These are phyloP conservation scores for Linnaemya tessellans DNA, from an alignment of 2,888 invertebrate genomes.

Conservation along the genomic window DNA sequence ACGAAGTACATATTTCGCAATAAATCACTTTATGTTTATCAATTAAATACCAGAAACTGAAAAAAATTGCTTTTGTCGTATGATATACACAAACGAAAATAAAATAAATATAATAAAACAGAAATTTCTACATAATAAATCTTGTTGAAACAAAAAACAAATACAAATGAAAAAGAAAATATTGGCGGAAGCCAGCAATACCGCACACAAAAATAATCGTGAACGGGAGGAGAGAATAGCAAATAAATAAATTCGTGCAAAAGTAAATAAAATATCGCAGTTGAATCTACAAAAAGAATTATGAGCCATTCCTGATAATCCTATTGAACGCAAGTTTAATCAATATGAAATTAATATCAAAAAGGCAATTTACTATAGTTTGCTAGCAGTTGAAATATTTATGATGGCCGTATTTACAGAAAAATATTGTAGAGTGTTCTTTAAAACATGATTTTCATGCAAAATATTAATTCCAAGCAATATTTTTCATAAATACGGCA, in stretches of 20 bases:
- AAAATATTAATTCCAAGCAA: too few species aligned
- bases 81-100: slow-evolving; percentile 39
- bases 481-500: too few species aligned
- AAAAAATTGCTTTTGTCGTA: slow-evolving; percentile 47
- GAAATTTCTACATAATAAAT: slow-evolving; percentile 56
- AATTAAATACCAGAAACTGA: slow-evolving; percentile 63
- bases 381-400: background rate
- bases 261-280: slow-evolving; percentile 12
- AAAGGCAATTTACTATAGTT: background rate
- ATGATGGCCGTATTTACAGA: too few species aligned
- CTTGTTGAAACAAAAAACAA: slow-evolving; percentile 42
- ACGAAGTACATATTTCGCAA: slow-evolving; percentile 36
- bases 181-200: slow-evolving; percentile 20
- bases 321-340: background rate
- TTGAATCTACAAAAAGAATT: background rate
- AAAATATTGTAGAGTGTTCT: too few species aligned
- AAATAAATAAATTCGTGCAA: background rate
- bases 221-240: background rate
- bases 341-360: background rate
- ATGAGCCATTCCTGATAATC: background rate
- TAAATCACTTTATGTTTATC: slow-evolving; percentile 64
- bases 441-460: too few species aligned
- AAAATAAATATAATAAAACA: slow-evolving; percentile 44
- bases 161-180: slow-evolving; percentile 24
- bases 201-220: slow-evolving; percentile 3